Evolutionary conservation across 53 echinoderm and acorn worm genomes (phyloP).

Genomic region (Zoroaster sp.): DNA sequence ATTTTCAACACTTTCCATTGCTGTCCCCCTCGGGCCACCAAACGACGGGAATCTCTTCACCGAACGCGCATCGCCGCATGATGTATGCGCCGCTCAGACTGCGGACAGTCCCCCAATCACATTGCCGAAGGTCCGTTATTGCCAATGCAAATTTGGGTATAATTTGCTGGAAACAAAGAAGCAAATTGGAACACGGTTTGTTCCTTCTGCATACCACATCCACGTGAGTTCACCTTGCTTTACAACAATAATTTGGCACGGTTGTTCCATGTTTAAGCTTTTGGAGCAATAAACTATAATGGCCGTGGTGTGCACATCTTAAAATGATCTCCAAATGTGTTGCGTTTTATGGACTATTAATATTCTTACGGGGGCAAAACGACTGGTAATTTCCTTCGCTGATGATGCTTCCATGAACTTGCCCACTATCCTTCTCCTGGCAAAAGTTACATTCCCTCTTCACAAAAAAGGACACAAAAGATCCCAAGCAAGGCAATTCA

Average conservation of each 20-base stretch:
- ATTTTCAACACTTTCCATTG: slow-evolving; percentile 38
- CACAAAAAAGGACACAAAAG: neutral
- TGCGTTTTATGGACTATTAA: neutral
- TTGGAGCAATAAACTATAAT: too few relatives aligned
- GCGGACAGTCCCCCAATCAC: neutral
- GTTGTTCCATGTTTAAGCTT: too few relatives aligned
- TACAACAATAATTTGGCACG: too few relatives aligned
- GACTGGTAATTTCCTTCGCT: neutral
- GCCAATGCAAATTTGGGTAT: too few relatives aligned
- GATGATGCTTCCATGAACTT: neutral
- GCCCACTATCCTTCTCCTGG: neutral
- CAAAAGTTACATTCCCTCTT: neutral
- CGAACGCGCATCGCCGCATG: slow-evolving; percentile 16
- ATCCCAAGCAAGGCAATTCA: neutral
- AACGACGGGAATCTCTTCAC: slow-evolving; percentile 8
- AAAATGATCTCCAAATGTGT: too few relatives aligned
- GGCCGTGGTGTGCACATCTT: too few relatives aligned
- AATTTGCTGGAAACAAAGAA: too few relatives aligned
- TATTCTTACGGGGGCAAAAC: neutral
- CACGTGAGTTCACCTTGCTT: too few relatives aligned
- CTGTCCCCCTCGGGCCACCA: slow-evolving; percentile 23
- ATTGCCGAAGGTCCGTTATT: neutral
- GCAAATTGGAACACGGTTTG: too few relatives aligned
- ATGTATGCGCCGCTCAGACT: slow-evolving; percentile 45
- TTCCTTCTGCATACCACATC: too few relatives aligned